These are phyloP conservation scores for Antechinus stuartii DNA, from an alignment of 2,113 vertebrate genomes.

Conservation along the genomic window DNA sequence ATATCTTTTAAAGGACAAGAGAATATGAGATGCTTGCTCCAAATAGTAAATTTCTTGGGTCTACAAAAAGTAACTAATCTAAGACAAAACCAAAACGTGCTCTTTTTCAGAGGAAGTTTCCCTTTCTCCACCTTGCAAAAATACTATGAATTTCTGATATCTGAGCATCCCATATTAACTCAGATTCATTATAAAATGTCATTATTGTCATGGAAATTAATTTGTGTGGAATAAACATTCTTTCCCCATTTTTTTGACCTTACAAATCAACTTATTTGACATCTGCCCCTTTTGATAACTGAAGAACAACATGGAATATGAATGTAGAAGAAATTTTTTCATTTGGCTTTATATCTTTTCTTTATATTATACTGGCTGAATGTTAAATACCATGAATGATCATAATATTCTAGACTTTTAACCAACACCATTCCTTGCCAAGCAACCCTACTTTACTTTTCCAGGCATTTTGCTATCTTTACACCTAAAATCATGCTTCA, in stretches of 20 bases:
- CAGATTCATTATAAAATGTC: background rate
- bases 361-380: background rate
- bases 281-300: background rate
- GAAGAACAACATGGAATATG: background rate
- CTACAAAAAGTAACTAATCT: background rate
- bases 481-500: background rate
- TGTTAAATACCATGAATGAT: background rate
- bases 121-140: background rate
- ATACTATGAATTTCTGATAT: background rate
- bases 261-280: background rate
- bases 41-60: constrained; percentile 3
- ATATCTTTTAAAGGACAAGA: background rate
- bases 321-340: background rate
- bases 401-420: background rate
- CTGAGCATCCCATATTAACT: background rate
- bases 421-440: background rate
- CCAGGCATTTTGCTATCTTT: background rate
- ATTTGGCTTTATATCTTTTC: background rate
- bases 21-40: background rate
- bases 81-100: background rate
- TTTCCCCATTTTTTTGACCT: background rate
- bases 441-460: background rate
- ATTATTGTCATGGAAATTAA: background rate
- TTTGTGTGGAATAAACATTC: background rate
- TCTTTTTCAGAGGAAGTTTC: background rate